Percentiles rank a stretch among this genome's conserved stretches.
Conservation (phyloP, 2,888 invertebrate genomes). For the Podotricha telesiphe region DNA sequence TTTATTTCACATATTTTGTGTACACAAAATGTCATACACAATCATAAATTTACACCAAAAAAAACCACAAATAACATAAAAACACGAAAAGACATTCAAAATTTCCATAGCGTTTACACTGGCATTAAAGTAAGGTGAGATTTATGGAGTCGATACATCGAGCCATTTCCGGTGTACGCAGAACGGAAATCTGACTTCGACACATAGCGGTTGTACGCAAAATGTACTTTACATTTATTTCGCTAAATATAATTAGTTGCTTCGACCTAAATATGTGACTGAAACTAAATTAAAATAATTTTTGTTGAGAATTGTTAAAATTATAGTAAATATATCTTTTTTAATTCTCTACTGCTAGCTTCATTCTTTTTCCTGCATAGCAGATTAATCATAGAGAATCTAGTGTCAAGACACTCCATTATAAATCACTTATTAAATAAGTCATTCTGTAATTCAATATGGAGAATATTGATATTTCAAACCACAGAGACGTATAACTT, state of each 20-base stretch:
- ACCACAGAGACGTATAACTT: too few relatives aligned
- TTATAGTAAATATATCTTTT: too few relatives aligned
- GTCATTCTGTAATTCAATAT: too few relatives aligned
- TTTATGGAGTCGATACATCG: conserved; percentile 44
- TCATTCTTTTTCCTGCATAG: too few relatives aligned
- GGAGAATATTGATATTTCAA: too few relatives aligned
- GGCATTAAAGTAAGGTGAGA: conserved; percentile 40
- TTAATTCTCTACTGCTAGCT: too few relatives aligned
- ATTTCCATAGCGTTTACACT: conserved; percentile 31
- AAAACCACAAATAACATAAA: conserved; percentile 10
- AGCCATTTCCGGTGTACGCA: conserved; percentile 40
- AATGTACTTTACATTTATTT: conserved; percentile 23
- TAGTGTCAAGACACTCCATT: too few relatives aligned
- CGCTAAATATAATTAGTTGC: conserved; percentile 26
- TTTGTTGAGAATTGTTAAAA: neutral
- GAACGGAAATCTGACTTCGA: conserved; percentile 44
- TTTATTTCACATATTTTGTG: neutral
- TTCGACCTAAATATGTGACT: conserved; percentile 15
- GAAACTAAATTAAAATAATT: neutral
- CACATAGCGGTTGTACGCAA: conserved; percentile 36
- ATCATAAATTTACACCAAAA: neutral
- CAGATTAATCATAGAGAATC: too few relatives aligned
- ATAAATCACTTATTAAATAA: too few relatives aligned
- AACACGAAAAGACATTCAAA: conserved; percentile 22
- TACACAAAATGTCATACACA: neutral